Percentiles rank a stretch among this genome's conserved stretches.
phyloP scores from a whole-genome alignment of 2,888 invertebrate genomes.

The Diplolepis rosae region DNA sequence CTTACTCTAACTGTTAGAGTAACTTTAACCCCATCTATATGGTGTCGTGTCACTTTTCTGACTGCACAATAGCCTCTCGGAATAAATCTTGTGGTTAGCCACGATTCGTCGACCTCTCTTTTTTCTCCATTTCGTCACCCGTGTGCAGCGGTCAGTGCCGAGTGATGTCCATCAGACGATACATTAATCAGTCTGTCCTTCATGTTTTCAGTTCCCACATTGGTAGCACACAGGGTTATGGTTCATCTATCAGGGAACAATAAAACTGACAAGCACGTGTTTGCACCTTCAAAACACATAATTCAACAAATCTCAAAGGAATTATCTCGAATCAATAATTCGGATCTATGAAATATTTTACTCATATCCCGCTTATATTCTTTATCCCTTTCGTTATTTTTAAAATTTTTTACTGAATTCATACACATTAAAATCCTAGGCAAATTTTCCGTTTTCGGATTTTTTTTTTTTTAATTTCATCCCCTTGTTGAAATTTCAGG shows the following conservation, averaged over 20 bases:
- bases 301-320: constrained; percentile 8
- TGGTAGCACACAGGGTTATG: background rate
- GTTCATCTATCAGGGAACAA: constrained; percentile 28
- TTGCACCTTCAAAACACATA: background rate
- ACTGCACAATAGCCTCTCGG: constrained; percentile 45
- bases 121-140: constrained; percentile 50
- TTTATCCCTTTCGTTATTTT: too few relatives aligned
- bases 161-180: constrained; percentile 53
- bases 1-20: background rate
- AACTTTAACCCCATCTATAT: background rate
- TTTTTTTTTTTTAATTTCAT: too few relatives aligned
- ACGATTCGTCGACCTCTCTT: constrained; percentile 39
- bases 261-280: constrained; percentile 28
- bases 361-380: too few relatives aligned
- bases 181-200: constrained; percentile 57
- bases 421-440: too few relatives aligned
- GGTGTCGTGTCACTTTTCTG: constrained; percentile 6
- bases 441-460: too few relatives aligned
- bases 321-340: background rate
- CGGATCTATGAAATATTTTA: too few relatives aligned
- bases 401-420: too few relatives aligned
- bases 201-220: constrained; percentile 30
- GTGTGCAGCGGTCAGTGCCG: constrained; percentile 44
- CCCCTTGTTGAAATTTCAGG: too few relatives aligned
- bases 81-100: constrained; percentile 55